These are phyloP conservation scores for Mus spicilegus DNA, from an alignment of 2,113 vertebrate genomes.

Conservation along the genomic window DNA sequence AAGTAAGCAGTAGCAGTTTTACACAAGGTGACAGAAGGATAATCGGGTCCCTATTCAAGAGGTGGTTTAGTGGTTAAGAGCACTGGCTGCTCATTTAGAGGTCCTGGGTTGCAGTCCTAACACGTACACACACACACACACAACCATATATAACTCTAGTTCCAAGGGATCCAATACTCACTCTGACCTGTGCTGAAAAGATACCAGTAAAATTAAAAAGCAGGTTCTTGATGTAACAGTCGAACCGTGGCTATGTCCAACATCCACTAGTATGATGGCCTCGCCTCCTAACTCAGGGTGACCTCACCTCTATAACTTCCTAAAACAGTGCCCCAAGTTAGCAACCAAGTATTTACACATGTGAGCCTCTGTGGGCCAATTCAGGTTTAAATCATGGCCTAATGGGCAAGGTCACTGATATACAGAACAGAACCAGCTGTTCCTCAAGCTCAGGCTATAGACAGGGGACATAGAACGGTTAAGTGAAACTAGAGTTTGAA, in stretches of 20 bases:
- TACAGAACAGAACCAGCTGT: not conserved
- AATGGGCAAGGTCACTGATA: not conserved
- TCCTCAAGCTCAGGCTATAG: not conserved
- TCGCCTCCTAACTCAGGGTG: not conserved
- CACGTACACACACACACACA: too few species aligned
- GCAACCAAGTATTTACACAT: not conserved
- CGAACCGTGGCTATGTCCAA: not conserved
- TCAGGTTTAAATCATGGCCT: not conserved
- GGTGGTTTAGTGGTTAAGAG: not conserved
- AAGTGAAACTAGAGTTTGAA: not conserved
- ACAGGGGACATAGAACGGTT: not conserved
- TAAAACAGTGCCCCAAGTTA: not conserved
- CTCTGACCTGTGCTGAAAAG: not conserved
- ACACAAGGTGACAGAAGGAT: not conserved
- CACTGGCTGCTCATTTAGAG: not conserved
- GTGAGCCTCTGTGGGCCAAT: not conserved
- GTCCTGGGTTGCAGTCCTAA: not conserved
- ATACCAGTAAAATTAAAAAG: not conserved
- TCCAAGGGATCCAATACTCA: not conserved
- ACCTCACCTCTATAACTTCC: not conserved
- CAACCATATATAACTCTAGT: not conserved
- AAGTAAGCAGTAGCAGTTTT: not conserved
- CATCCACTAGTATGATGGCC: too few species aligned
- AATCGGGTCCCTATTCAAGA: not conserved
- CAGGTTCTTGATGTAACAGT: not conserved